Base-by-base conservation (phyloP, 2,797 vertebrate genomes). In the Leptatherina wallacei region DNA sequence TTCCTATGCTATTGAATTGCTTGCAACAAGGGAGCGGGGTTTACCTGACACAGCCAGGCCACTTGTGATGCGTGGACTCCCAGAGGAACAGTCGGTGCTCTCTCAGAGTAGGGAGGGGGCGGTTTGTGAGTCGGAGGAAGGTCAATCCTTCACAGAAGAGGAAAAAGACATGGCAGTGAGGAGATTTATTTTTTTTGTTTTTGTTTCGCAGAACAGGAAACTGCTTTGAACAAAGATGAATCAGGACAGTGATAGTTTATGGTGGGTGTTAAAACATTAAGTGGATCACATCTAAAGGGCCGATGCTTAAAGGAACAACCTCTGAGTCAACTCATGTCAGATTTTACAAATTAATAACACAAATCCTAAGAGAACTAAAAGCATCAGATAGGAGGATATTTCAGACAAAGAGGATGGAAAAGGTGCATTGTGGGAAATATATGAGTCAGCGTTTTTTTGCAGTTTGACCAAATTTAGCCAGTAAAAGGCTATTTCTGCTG, bases 91-190 rank as follows among this genome's bases (percentile, higher is more conserved):
- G 90, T 89, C 4, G 91, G 88, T 20, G 91, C 85, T 82, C 91
- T 90, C 86, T 92, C 91, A 0, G 90, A 83, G 85, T 94, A 94
- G 49, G 90, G 92, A 80, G 93, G 93, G 32, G 94, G 94, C 0
- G 94, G 94, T 73, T 95, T 95, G 91, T 95, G 94, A 69, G 95
- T 95, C 38, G 94, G 94, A 78, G 95, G 95, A 84, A 95, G 94
- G 82, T 95, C 95, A 86, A 95, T 95, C 75, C 95, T 95, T 89
- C 44, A 44, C 47, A 73, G 58, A 74, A 61, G 71, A 30, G 65
- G 35, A 74, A 33, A 66, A 52, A 55, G 22, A 63, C 72, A 71
- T 24, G 3, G 12, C 24, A 65, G 16, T 51, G 47, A 63, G 57
- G 51, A 63, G 11, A 77, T 36, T 65, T 32, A 69, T 73, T 22